phyloP scores from a whole-genome alignment of 2,797 vertebrate species.

The Remorina albescens region DNA sequence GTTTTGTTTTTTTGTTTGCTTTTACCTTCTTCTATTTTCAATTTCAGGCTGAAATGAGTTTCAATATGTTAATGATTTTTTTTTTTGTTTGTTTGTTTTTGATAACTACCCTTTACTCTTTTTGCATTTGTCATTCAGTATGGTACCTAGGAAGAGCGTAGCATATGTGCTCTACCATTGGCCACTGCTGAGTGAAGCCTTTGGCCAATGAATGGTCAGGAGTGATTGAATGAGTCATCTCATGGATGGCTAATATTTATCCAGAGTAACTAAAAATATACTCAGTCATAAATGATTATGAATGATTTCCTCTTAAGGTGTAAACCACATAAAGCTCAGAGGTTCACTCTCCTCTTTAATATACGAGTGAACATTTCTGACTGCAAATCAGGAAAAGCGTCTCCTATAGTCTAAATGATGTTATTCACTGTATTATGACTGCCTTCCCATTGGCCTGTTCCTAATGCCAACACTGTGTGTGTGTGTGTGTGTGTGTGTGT shows the following conservation, averaged over 20 bases:
- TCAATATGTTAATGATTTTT: slow-evolving; percentile 1
- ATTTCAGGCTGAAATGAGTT: neutral
- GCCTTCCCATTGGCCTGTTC: neutral
- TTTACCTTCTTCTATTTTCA: no score
- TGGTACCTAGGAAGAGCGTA: neutral
- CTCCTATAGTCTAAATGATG: slow-evolving; percentile 5
- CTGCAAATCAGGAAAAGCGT: neutral
- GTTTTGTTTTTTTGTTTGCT: no score
- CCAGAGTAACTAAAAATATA: slow-evolving; percentile 1
- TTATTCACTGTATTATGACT: neutral
- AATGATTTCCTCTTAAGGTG: slow-evolving; percentile 5
- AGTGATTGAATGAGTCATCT: neutral
- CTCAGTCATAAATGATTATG: no score
- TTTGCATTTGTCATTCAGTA: neutral
- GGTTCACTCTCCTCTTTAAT: slow-evolving; percentile 7
- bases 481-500: slow-evolving; percentile 2
- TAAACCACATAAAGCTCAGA: slow-evolving; percentile 20
- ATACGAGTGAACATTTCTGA: neutral
- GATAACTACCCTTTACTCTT: neutral
- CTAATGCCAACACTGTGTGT: neutral
- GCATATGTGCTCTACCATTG: neutral
- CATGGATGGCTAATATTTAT: slow-evolving; percentile 19
- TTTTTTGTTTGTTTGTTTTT: no score
- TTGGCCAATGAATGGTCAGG: neutral
- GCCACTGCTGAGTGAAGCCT: slow-evolving; percentile 2